Conservation (phyloP, 2,797 vertebrate species). For the Gallinago solitaria region DNA sequence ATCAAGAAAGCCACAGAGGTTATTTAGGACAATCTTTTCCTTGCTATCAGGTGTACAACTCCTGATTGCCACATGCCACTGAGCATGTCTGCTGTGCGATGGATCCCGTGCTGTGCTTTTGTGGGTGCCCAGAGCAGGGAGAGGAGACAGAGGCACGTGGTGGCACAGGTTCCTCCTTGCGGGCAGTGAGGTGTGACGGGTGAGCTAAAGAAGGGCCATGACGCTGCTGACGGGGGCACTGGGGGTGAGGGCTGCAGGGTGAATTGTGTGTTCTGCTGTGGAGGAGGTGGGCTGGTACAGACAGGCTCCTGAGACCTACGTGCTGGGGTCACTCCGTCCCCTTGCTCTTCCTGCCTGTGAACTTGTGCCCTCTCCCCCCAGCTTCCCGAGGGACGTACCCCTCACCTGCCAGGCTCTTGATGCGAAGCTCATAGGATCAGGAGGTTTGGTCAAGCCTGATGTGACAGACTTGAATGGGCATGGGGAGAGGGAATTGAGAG, state of each 20-base stretch:
- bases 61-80: no score
- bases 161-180: rapidly evolving
- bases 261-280: rapidly evolving
- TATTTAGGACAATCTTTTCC: background rate
- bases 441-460: background rate
- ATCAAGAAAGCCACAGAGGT: background rate
- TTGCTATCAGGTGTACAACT: background rate
- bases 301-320: background rate
- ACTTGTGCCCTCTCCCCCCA: background rate
- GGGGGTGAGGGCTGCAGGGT: background rate
- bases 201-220: background rate
- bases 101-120: rapidly evolving
- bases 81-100: background rate
- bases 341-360: background rate
- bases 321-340: background rate
- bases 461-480: constrained; percentile 17
- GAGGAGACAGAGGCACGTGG: background rate
- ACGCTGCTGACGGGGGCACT: rapidly evolving
- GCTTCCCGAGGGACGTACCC: background rate
- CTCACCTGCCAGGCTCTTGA: background rate
- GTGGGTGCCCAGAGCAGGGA: background rate
- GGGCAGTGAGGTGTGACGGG: rapidly evolving
- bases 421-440: constrained; percentile 8
- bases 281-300: background rate
- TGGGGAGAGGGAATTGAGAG: background rate